Percentiles rank a stretch among this genome's conserved stretches.
Evolutionary conservation across 2,888 invertebrate species (phyloP).

Genomic region (Athalia circularis): DNA sequence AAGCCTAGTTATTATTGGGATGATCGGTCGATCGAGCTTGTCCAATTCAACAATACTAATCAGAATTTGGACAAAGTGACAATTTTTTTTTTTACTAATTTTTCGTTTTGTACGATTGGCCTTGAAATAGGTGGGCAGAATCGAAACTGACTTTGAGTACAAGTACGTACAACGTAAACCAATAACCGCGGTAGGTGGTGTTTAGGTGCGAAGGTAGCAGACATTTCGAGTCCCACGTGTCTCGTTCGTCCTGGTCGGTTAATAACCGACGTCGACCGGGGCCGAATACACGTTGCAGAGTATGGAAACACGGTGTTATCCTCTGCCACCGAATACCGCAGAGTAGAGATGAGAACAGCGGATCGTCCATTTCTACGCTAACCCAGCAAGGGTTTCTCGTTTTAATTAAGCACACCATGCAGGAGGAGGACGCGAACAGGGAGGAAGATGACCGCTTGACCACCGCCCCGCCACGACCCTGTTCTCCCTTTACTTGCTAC

Average conservation of each 20-base stretch:
- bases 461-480: conserved; percentile 5
- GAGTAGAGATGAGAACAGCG: background rate
- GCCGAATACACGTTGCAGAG: conserved; percentile 24
- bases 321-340: conserved; percentile 50
- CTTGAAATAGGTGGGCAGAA: no score
- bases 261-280: conserved; percentile 64
- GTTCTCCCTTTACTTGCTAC: background rate
- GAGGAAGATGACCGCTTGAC: conserved; percentile 52
- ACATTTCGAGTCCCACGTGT: conserved; percentile 66
- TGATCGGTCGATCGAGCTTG: no score
- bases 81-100: no score
- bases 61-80: no score
- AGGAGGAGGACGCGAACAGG: conserved; percentile 33
- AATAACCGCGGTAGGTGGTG: no score
- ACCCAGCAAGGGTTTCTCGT: conserved; percentile 63
- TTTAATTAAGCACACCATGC: conserved; percentile 68
- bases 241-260: conserved; percentile 72
- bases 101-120: no score
- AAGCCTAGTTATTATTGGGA: no score
- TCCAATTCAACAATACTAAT: no score
- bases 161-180: no score
- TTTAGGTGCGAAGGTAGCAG: background rate
- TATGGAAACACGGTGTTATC: conserved; percentile 70
- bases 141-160: no score
- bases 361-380: background rate